A percentile compares a stretch with the other conserved stretches of the same genome.
These are phyloP conservation scores for Chironomus tentans DNA, from an alignment of 2,888 invertebrate species.

Conservation along the genomic window DNA sequence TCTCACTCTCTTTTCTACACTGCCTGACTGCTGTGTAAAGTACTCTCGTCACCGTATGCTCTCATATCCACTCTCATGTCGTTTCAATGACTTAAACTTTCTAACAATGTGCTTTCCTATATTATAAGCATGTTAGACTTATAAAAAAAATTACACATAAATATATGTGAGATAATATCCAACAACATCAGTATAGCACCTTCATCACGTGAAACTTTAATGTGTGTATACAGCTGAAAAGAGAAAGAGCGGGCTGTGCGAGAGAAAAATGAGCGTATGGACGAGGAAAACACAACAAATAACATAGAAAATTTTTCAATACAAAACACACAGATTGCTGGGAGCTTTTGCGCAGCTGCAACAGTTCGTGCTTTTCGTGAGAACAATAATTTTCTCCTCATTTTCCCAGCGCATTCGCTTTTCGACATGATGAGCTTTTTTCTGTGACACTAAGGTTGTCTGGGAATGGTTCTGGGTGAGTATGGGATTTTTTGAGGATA, in stretches of 20 bases:
- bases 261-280: not conserved
- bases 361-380: not conserved
- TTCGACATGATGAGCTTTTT: not conserved
- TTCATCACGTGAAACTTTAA: slow-evolving; percentile 21
- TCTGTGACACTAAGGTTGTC: too few species aligned
- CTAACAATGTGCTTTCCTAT: too few species aligned
- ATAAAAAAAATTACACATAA: too few species aligned
- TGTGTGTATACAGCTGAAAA: slow-evolving; percentile 4
- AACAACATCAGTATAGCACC: slow-evolving; percentile 1
- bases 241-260: not conserved
- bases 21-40: too few species aligned
- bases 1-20: not conserved
- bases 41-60: too few species aligned
- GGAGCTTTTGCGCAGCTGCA: slow-evolving; percentile 12
- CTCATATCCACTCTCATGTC: too few species aligned
- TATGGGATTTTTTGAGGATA: too few species aligned
- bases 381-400: not conserved
- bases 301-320: not conserved
- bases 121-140: too few species aligned
- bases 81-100: too few species aligned
- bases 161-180: not conserved
- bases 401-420: not conserved
- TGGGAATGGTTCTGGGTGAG: too few species aligned
- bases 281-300: not conserved
- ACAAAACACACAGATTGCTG: not conserved